Base-by-base conservation (phyloP, 2,113 vertebrate species). In the Nothoprocta pentlandii region DNA sequence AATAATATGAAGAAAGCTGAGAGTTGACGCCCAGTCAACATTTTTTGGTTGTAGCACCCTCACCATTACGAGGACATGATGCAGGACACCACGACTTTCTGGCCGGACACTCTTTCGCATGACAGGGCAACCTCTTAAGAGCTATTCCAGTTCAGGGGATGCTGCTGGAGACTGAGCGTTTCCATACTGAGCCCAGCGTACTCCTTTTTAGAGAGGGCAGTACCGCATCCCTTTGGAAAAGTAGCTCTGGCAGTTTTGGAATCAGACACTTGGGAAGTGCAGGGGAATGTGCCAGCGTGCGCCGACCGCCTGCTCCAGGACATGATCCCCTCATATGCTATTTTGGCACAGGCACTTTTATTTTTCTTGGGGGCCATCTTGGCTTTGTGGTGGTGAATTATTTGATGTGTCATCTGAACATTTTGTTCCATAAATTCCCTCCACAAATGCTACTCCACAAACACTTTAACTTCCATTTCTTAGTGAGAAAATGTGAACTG, bases 261-360 rank as follows among this genome's bases (percentile, higher is more conserved):
- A 67, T 1, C 28, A n/a, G 69, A 0, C 7, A 6, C 25, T 47
- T 14, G 25, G 15, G 42, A 62, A 47, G 23, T 0, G 1, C 42
- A 32, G 39, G 8, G 17, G 6, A 64, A 85, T 73, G 21, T 23
- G 83, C 51, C 34, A 17, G 61, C 10, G 12, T 1, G 9, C n/a
- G 12, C 36, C 28, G 23, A 74, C 16, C 0, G 0, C 62, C 28
- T 0, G 1, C 16, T 59, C 19, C 2, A 2, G 42, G 73, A 63
- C 11, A 17, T 14, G 21, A 34, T 62, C 5, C 51, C 51, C 42
- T 78, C 69, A 14, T 0, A 1, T 13, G 36, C 28, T 83, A 49
- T 51, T 56, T 30, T 75, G 42, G 26, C 51, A 54, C 30, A n/a
- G 23, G 14, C 16, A 34, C 67, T 53, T 80, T 6, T 47, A 25